Evolutionary conservation across 2,113 vertebrate species (phyloP).

Genomic region (Hippoglossus stenolepis): DNA sequence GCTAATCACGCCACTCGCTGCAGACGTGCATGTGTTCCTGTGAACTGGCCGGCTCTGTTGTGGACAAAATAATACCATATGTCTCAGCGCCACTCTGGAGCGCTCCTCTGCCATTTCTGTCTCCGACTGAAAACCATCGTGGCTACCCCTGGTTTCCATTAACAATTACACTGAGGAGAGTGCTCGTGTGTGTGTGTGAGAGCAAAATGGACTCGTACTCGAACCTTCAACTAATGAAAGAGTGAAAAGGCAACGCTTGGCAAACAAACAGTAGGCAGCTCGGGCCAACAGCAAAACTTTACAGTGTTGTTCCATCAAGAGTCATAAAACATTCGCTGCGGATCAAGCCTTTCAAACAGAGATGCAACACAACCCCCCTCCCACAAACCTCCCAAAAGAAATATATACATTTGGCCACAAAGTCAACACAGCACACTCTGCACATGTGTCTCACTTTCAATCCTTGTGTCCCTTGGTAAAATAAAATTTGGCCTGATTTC

Average conservation of each 20-base stretch:
- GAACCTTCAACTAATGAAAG: constrained; percentile 47
- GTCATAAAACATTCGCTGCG: constrained; percentile 44
- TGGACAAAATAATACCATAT: constrained; percentile 78
- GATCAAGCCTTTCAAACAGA: constrained; percentile 48
- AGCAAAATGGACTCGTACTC: constrained; percentile 3
- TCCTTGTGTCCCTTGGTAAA: constrained; percentile 44
- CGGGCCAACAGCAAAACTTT: constrained; percentile 54
- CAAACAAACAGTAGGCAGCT: constrained; percentile 67
- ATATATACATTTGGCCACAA: constrained; percentile 47
- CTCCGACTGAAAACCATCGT: constrained; percentile 68
- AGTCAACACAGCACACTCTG: constrained; percentile 46
- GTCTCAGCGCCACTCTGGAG: constrained; percentile 49
- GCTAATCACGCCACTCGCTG: constrained; percentile 44
- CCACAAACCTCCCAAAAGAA: constrained; percentile 28
- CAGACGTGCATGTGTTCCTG: constrained; percentile 40
- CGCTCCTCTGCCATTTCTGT: constrained; percentile 41
- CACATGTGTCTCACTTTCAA: constrained; percentile 45
- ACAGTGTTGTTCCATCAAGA: constrained; percentile 63
- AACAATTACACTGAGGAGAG: constrained; percentile 50
- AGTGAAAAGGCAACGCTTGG: constrained; percentile 67
- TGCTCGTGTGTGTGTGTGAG: constrained; percentile 9
- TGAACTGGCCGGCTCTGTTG: constrained; percentile 42
- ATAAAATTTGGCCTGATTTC: constrained; percentile 48
- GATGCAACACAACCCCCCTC: constrained; percentile 38
- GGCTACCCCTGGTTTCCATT: constrained; percentile 74